phyloP scores from a whole-genome alignment of 2,888 invertebrate species.

The Deilephila porcellus region DNA sequence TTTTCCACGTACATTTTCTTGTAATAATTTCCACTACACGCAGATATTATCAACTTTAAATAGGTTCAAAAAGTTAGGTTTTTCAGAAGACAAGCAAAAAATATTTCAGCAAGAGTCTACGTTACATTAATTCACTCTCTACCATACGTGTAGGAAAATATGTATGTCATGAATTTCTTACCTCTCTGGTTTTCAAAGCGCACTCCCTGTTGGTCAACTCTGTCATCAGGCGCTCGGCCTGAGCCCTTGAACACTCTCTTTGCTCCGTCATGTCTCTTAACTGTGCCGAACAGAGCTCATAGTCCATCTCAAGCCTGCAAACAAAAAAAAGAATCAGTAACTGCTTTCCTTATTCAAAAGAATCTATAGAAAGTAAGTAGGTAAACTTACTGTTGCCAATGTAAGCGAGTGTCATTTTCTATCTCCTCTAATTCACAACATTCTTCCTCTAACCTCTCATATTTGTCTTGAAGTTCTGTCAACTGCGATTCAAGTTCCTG shows the following conservation, averaged over 20 bases:
- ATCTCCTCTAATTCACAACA: constrained; percentile 90
- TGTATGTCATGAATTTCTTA: constrained; percentile 43
- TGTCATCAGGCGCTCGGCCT: constrained; percentile 73
- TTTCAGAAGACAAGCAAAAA: neutral
- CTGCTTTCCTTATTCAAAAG: neutral
- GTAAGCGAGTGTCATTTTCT: constrained; percentile 89
- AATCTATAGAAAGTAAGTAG: neutral
- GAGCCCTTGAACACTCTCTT: constrained; percentile 81
- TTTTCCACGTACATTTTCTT: no score
- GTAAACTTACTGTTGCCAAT: constrained; percentile 83
- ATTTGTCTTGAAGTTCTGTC: constrained; percentile 85
- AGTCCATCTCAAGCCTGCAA: constrained; percentile 85
- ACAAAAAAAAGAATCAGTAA: neutral
- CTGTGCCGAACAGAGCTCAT: constrained; percentile 85
- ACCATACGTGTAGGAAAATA: no score
- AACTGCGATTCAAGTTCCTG: constrained; percentile 83
- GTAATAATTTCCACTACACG: no score
- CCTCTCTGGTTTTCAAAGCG: constrained; percentile 83
- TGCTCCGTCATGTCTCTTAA: constrained; percentile 85
- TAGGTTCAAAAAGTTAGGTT: neutral
- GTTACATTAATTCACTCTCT: no score
- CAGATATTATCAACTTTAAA: no score
- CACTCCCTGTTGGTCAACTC: constrained; percentile 76
- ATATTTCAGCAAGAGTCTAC: no score
- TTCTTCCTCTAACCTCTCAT: constrained; percentile 88